Evolutionary conservation across 2,113 vertebrate species (phyloP).

Genomic region (Strix uralensis): DNA sequence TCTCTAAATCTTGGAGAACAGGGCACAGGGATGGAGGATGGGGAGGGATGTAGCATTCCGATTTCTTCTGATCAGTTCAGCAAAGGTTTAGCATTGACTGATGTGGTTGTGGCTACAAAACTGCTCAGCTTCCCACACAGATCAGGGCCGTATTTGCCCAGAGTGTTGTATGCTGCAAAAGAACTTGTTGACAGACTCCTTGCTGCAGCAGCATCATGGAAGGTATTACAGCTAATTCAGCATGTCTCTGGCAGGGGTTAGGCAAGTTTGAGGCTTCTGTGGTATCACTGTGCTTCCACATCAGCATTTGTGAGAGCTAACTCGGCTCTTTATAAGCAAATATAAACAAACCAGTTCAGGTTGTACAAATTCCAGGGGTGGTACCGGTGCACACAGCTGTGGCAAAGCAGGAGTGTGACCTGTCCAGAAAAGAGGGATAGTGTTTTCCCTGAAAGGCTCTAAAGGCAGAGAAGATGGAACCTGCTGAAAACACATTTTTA

Average conservation of each 20-base stretch:
- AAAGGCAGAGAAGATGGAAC: neutral
- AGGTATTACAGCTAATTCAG: neutral
- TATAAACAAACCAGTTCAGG: neutral
- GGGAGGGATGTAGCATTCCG: neutral
- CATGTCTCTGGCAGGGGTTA: neutral
- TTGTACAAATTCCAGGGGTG: constrained; percentile 1
- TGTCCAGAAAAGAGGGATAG: neutral
- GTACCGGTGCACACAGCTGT: neutral
- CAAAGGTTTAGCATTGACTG: neutral
- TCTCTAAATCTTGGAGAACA: neutral
- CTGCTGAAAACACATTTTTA: neutral
- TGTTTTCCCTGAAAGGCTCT: neutral
- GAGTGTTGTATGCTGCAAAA: neutral
- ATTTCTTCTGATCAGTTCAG: neutral
- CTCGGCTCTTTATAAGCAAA: neutral
- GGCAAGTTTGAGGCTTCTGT: constrained; percentile 12
- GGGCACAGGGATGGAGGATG: neutral
- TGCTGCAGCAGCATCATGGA: neutral
- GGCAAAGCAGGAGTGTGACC: neutral
- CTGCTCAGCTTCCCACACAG: neutral
- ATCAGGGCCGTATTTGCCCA: neutral
- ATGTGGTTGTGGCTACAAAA: neutral
- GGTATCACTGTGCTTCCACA: neutral
- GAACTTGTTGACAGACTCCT: constrained; percentile 1
- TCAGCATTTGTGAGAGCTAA: neutral